phyloP scores from a whole-genome alignment of 2,113 vertebrate species.

The Pantherophis guttatus region DNA sequence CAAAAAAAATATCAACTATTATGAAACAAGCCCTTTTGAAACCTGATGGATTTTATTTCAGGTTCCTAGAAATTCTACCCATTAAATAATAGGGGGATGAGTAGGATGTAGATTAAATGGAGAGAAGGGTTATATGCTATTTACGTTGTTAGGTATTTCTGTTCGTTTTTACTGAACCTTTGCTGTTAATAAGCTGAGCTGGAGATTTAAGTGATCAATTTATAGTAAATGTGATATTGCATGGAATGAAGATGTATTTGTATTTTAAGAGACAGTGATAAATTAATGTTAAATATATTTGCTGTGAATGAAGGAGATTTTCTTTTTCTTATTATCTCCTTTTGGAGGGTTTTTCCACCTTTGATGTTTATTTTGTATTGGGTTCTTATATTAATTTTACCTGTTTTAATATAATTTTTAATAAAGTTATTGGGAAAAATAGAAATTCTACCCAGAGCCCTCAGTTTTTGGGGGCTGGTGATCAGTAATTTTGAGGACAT shows the following conservation, averaged over 20 bases:
- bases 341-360: neutral
- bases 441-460: neutral
- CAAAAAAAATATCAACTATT: neutral
- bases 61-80: neutral
- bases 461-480: neutral
- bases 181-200: neutral
- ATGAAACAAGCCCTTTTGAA: neutral
- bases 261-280: neutral
- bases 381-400: neutral
- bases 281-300: neutral
- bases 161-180: neutral
- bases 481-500: neutral
- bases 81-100: neutral
- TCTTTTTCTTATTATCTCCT: neutral
- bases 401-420: neutral
- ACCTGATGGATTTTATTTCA: neutral
- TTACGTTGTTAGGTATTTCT: neutral
- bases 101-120: neutral
- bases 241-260: neutral
- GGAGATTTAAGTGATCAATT: neutral
- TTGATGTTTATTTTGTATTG: neutral
- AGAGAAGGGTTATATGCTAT: neutral
- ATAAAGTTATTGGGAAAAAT: neutral
- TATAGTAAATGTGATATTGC: neutral
- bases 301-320: neutral